Percentiles rank a stretch among this genome's conserved stretches.
These are phyloP conservation scores for Volucella bombylans DNA, from an alignment of 2,888 invertebrate species.

Conservation along the genomic window DNA sequence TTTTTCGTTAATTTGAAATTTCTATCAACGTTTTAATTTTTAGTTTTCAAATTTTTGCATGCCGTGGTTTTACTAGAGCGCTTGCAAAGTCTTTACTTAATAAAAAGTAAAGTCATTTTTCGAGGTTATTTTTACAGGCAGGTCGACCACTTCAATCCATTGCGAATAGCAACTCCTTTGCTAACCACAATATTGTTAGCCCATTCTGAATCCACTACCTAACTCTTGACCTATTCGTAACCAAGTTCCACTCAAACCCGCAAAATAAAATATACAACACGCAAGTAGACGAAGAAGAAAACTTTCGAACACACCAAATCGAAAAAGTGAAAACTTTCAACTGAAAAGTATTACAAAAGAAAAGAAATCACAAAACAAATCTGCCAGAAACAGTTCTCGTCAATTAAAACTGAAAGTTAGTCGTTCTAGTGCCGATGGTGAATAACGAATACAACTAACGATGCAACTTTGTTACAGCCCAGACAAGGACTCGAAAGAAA, in stretches of 20 bases:
- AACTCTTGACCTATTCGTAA: constrained; percentile 37
- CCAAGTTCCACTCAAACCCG: constrained; percentile 22
- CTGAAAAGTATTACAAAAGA: constrained; percentile 22
- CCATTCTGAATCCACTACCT: constrained; percentile 11
- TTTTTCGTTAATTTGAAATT: too few relatives aligned
- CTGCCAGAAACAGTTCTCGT: constrained; percentile 65
- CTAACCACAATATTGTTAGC: constrained; percentile 34
- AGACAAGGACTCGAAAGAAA: constrained; percentile 38
- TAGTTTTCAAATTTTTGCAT: too few relatives aligned
- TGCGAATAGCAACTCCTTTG: constrained; percentile 1
- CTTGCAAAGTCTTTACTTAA: too few relatives aligned
- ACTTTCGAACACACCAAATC: constrained; percentile 46
- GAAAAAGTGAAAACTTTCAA: constrained; percentile 61
- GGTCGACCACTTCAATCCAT: constrained; percentile 16
- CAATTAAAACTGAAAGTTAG: constrained; percentile 71
- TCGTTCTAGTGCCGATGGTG: constrained; percentile 17
- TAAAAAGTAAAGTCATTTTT: too few relatives aligned
- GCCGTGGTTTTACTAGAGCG: too few relatives aligned
- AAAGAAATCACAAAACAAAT: constrained; percentile 51
- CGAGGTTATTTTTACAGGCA: too few relatives aligned
- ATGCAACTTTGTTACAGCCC: constrained; percentile 48
- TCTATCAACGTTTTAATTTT: too few relatives aligned
- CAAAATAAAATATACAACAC: constrained; percentile 24
- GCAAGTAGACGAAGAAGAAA: constrained; percentile 23
- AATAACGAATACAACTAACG: constrained; percentile 47